Evolutionary conservation across 2,797 vertebrate species (phyloP).

Genomic region (Petrocephalus schoutedeni): DNA sequence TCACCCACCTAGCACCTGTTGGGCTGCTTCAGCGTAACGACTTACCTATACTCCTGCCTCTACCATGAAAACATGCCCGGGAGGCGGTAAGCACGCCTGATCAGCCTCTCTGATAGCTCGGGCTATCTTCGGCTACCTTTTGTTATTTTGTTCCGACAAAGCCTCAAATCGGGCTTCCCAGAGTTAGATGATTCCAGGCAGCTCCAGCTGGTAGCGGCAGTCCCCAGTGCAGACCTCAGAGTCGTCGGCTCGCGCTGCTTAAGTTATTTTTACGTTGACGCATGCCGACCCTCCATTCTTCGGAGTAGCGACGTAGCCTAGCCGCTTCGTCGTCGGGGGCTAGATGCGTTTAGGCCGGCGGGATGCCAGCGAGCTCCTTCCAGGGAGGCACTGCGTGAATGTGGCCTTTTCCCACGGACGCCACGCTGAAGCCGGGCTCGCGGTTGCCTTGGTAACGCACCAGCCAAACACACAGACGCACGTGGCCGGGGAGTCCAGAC

Average conservation of each 20-base stretch:
- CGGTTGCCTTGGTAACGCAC: background rate
- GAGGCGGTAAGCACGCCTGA: conserved; percentile 2
- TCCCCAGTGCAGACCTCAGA: background rate
- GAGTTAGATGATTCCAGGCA: background rate
- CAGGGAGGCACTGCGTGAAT: background rate
- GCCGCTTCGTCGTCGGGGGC: background rate
- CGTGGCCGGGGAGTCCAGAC: background rate
- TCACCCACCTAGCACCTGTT: conserved; percentile 24
- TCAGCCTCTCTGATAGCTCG: background rate
- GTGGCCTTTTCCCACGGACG: background rate
- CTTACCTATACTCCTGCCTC: background rate
- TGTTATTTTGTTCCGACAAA: conserved; percentile 1
- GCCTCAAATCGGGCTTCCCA: background rate
- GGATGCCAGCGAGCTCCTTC: background rate
- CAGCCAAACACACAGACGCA: background rate
- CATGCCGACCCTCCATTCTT: background rate
- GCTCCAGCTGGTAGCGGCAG: background rate
- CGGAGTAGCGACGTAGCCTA: background rate
- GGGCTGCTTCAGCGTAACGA: background rate
- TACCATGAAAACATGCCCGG: background rate
- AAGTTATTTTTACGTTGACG: background rate
- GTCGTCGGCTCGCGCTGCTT: background rate
- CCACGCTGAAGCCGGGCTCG: background rate
- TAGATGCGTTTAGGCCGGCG: background rate
- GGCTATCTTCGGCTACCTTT: background rate